Percentiles rank a stretch among this genome's conserved stretches.
Conservation (phyloP, 2,888 invertebrate species). For the Trichogramma evanescens region DNA sequence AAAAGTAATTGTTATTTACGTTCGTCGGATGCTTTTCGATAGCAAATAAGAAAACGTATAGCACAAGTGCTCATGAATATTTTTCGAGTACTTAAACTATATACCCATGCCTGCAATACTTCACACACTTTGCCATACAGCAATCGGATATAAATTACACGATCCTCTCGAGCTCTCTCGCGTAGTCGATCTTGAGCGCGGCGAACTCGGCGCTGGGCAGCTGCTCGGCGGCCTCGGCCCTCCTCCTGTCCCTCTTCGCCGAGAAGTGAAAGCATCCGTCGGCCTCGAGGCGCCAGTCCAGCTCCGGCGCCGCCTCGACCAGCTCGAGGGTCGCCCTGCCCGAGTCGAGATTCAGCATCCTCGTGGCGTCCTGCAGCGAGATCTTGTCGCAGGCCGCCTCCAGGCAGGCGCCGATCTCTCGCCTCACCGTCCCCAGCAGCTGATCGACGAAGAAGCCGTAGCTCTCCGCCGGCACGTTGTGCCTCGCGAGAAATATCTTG, state of each 20-base stretch:
- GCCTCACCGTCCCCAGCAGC: slow-evolving; percentile 86
- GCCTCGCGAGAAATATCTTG: slow-evolving; percentile 72
- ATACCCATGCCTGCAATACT: no score
- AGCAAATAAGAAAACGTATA: no score
- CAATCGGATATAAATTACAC: slow-evolving; percentile 53
- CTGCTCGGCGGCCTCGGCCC: slow-evolving; percentile 53
- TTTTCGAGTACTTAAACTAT: no score
- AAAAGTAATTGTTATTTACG: no score
- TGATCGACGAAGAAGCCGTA: slow-evolving; percentile 97
- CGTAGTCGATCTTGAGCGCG: slow-evolving; percentile 91
- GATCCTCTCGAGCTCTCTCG: slow-evolving; percentile 97
- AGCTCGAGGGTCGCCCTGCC: slow-evolving; percentile 58
- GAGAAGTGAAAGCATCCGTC: slow-evolving; percentile 78
- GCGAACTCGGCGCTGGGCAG: slow-evolving; percentile 87
- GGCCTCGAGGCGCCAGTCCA: slow-evolving; percentile 74
- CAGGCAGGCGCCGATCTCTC: slow-evolving; percentile 93
- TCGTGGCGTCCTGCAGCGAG: slow-evolving; percentile 75
- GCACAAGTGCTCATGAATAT: no score
- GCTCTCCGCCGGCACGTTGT: slow-evolving; percentile 89
- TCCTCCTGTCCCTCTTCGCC: slow-evolving; percentile 66
- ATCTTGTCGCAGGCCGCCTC: slow-evolving; percentile 93
- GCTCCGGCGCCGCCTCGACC: slow-evolving; percentile 72
- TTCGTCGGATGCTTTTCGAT: no score
- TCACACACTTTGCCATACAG: not conserved
- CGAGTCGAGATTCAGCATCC: slow-evolving; percentile 78